phyloP scores from a whole-genome alignment of 30 jellyfish, hydroid and myxozoan species.

The Aurelia sp. region DNA sequence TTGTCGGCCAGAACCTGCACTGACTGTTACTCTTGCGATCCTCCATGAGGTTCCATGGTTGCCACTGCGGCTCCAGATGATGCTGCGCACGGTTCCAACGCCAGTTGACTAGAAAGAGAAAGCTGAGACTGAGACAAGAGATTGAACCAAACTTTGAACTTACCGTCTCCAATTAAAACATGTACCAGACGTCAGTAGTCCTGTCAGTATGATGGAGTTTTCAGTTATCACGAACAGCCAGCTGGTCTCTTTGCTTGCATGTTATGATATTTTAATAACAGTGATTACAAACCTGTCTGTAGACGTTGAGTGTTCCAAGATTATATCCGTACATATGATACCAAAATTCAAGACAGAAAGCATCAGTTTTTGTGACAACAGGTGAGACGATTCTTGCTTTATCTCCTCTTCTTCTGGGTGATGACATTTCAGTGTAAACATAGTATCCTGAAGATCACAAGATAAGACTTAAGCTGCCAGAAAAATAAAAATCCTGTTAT shows the following conservation, averaged over 20 bases:
- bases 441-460: conserved; percentile 79
- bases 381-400: conserved; percentile 83
- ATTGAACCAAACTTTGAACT: too few species aligned
- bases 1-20: conserved; percentile 91
- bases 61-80: conserved; percentile 87
- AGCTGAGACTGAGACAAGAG: too few species aligned
- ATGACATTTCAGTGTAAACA: conserved; percentile 89
- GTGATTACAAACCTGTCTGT: conserved; percentile 66
- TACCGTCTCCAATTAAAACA: too few species aligned
- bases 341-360: conserved; percentile 94
- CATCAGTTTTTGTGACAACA: conserved; percentile 49
- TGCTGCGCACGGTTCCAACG: conserved; percentile 61
- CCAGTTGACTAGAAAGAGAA: conserved; percentile 65
- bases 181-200: too few species aligned
- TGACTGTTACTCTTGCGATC: conserved; percentile 78
- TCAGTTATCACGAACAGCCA: too few species aligned
- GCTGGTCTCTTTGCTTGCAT: too few species aligned
- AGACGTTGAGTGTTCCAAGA: conserved; percentile 84
- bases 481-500: too few species aligned
- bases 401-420: conserved; percentile 78
- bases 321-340: conserved; percentile 92
- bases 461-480: too few species aligned
- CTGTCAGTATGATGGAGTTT: too few species aligned
- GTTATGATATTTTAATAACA: too few species aligned
- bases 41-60: conserved; percentile 94